A percentile compares a stretch with the other conserved stretches of the same genome.
Evolutionary conservation across 2,113 vertebrate genomes (phyloP).

Genomic region (Mandrillus leucophaeus): DNA sequence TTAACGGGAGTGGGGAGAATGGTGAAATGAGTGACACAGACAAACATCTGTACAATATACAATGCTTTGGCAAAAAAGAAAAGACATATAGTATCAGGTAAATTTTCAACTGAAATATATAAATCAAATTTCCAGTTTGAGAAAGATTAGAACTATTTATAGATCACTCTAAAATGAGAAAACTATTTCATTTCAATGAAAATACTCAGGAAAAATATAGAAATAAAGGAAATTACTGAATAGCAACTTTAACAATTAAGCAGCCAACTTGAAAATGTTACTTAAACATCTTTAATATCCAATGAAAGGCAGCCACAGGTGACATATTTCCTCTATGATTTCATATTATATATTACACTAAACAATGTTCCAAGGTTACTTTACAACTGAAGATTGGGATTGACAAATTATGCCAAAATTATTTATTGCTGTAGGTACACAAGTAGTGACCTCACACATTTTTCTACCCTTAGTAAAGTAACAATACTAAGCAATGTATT

Average conservation of each 20-base stretch:
- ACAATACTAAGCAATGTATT: background rate
- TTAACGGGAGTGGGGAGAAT: background rate
- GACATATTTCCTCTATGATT: constrained; percentile 19
- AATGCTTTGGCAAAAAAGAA: background rate
- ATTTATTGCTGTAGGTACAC: background rate
- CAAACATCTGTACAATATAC: background rate
- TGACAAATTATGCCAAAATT: constrained; percentile 44
- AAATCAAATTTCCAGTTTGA: constrained; percentile 16
- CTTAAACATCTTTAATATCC: constrained; percentile 51
- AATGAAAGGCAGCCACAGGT: constrained; percentile 24
- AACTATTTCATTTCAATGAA: constrained; percentile 45
- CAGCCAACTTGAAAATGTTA: constrained; percentile 44
- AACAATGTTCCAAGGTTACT: background rate
- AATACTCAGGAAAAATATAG: constrained; percentile 32
- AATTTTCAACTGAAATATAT: background rate
- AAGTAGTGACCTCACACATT: background rate
- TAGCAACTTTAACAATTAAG: background rate
- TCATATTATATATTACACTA: background rate
- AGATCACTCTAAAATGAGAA: constrained; percentile 15
- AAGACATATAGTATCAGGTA: background rate
- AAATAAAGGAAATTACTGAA: constrained; percentile 41
- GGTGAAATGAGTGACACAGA: no score
- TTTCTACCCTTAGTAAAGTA: background rate
- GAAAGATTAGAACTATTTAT: background rate
- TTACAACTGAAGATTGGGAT: background rate